These are phyloP conservation scores for Corvus moneduloides DNA, from an alignment of 2,113 vertebrate genomes.

Conservation along the genomic window DNA sequence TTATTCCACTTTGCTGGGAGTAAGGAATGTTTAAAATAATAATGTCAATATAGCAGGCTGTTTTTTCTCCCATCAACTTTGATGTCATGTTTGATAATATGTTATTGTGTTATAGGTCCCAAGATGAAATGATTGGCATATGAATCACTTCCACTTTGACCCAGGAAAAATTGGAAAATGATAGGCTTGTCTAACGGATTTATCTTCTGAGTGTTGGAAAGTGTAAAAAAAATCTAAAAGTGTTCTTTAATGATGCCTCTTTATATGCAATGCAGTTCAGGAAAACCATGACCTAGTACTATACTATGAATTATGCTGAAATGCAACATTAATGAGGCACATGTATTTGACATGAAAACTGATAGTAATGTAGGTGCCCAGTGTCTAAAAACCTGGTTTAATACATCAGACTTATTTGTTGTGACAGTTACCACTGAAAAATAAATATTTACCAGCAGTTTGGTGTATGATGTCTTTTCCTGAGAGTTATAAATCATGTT, in stretches of 20 bases:
- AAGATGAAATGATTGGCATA: background rate
- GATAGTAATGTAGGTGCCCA: background rate
- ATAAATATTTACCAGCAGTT: background rate
- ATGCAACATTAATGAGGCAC: background rate
- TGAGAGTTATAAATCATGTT: background rate
- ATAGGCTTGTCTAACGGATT: background rate
- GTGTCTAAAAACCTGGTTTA: background rate
- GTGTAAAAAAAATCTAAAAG: background rate
- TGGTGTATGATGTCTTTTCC: background rate
- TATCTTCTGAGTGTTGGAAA: background rate
- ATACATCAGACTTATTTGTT: background rate
- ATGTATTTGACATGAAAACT: background rate
- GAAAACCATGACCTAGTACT: background rate
- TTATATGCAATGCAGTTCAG: background rate
- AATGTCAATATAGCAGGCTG: background rate
- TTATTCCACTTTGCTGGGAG: slow-evolving; percentile 2
- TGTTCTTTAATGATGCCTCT: background rate
- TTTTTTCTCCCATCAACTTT: slow-evolving; percentile 14
- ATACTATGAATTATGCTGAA: background rate
- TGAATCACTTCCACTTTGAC: slow-evolving; percentile 5
- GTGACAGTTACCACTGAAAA: background rate
- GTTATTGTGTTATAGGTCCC: background rate
- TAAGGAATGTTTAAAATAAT: slow-evolving; percentile 38
- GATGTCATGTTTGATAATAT: background rate
- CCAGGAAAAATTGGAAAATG: slow-evolving; percentile 1